Conservation (phyloP, 1,140 invertebrate species). For the Heliothis subflexa region DNA sequence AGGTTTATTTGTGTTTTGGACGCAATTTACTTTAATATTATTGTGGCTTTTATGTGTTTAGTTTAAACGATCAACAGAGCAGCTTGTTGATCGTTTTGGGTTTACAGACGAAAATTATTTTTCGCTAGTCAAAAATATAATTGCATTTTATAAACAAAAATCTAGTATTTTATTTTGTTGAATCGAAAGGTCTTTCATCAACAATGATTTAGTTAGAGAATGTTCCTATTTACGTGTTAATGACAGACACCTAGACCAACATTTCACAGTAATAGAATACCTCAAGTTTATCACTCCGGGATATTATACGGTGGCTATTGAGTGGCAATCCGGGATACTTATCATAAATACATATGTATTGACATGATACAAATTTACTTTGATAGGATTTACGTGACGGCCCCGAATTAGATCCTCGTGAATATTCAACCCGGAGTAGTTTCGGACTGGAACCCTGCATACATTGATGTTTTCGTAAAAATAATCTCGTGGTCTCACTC, state of each 20-base stretch:
- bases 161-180: too few relatives aligned
- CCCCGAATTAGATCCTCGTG: conserved; percentile 29
- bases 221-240: too few relatives aligned
- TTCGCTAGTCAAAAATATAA: too few relatives aligned
- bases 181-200: too few relatives aligned
- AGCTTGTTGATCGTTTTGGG: too few relatives aligned
- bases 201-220: too few relatives aligned
- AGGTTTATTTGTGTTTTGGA: too few relatives aligned
- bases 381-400: conserved; percentile 26
- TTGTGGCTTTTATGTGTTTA: too few relatives aligned
- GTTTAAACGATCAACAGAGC: too few relatives aligned
- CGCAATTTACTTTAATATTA: too few relatives aligned
- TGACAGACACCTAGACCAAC: neutral
- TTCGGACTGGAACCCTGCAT: conserved; percentile 24
- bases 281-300: conserved; percentile 1
- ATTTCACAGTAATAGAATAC: conserved; percentile 12
- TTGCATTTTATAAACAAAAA: too few relatives aligned
- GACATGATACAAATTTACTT: conserved; percentile 27
- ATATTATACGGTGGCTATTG: conserved; percentile 23
- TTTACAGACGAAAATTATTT: too few relatives aligned
- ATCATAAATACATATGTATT: conserved; percentile 37
- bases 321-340: neutral
- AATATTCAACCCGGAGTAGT: conserved; percentile 40
- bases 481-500: neutral
- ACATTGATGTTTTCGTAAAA: conserved; percentile 11